A percentile compares a stretch with the other conserved stretches of the same genome.
These are phyloP conservation scores for Penaeus vannamei DNA, from an alignment of 1,140 invertebrate genomes.

Conservation along the genomic window DNA sequence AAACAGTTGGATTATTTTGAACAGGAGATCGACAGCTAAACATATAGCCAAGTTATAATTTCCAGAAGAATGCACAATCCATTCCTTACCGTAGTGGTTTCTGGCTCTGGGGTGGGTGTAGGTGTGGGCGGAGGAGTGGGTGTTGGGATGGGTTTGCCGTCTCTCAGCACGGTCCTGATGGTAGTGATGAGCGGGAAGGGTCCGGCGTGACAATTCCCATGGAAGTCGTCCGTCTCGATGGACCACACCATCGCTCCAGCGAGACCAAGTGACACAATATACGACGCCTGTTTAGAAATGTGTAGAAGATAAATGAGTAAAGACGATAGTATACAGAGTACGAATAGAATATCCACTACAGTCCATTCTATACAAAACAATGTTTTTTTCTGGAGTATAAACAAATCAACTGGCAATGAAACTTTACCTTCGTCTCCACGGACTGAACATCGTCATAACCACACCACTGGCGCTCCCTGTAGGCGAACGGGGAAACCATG, in stretches of 20 bases:
- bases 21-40: no score
- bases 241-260: conserved; percentile 82
- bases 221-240: conserved; percentile 82
- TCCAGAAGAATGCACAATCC: background rate
- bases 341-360: no score
- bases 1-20: no score
- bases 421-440: conserved; percentile 69
- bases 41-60: no score
- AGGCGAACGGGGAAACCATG: conserved; percentile 53
- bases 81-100: conserved; percentile 7
- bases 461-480: conserved; percentile 73
- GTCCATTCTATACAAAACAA: no score
- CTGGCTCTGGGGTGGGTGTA: conserved; percentile 25
- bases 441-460: conserved; percentile 71
- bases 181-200: conserved; percentile 48
- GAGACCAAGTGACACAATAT: conserved; percentile 73
- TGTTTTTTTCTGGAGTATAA: no score
- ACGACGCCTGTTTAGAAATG: conserved; percentile 73
- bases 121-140: conserved; percentile 31
- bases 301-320: no score
- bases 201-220: conserved; percentile 74
- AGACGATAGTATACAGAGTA: no score
- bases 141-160: conserved; percentile 17
- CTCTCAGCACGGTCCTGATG: conserved; percentile 30
- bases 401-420: no score